Percentiles rank a stretch among this genome's conserved stretches.
Conservation (phyloP, 2,113 vertebrate genomes). For the Falco punctatus region DNA sequence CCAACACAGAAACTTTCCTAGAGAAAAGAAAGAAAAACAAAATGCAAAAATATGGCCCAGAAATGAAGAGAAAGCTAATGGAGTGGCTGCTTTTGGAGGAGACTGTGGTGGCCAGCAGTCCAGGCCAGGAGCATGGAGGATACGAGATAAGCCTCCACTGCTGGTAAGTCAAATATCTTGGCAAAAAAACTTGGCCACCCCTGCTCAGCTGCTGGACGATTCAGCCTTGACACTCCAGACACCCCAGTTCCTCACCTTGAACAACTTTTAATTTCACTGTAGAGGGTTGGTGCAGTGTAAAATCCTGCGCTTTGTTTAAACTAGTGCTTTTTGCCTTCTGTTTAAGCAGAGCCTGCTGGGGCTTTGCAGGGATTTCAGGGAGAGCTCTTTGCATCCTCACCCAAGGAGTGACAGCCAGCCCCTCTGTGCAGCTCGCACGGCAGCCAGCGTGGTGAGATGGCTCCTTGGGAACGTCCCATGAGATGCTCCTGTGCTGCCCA, state of each 20-base stretch:
- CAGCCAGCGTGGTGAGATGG: neutral
- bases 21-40: neutral
- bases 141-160: neutral
- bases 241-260: neutral
- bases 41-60: neutral
- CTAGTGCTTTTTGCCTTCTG: neutral
- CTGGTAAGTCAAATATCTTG: neutral
- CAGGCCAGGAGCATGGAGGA: neutral
- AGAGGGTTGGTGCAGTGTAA: neutral
- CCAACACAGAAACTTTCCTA: neutral
- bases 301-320: rapidly evolving
- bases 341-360: neutral
- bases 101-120: neutral
- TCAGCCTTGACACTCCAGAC: neutral
- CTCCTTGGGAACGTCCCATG: neutral
- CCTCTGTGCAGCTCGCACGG: rapidly evolving
- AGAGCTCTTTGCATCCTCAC: neutral
- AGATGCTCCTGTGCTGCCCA: neutral
- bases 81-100: neutral
- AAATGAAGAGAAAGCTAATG: neutral
- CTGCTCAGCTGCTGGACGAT: neutral
- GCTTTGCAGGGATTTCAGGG: neutral
- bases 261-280: neutral
- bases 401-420: neutral
- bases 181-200: neutral